Percentiles rank a stretch among this genome's conserved stretches.
Conservation (phyloP, 1,140 invertebrate genomes). For the Hypsibius dujardini region DNA sequence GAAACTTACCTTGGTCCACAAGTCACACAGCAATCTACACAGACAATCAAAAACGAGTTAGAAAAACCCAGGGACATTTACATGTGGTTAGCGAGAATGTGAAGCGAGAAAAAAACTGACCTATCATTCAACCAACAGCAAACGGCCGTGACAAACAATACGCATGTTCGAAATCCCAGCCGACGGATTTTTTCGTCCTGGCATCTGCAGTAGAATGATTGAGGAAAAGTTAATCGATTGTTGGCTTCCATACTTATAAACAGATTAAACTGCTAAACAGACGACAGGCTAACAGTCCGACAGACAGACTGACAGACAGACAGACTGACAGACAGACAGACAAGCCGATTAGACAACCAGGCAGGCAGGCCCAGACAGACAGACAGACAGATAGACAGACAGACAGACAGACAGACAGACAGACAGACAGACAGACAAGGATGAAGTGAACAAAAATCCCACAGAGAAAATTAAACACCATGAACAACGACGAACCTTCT, state of each 20-base stretch:
- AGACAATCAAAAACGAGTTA: neutral
- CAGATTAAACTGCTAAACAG: too few relatives aligned
- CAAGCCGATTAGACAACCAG: too few relatives aligned
- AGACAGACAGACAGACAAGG: too few relatives aligned
- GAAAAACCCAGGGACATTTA: neutral
- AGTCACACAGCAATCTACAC: conserved; percentile 46
- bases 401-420: too few relatives aligned
- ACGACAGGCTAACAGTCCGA: too few relatives aligned
- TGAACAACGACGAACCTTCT: conserved; percentile 36
- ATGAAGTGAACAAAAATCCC: too few relatives aligned
- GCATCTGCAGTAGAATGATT: conserved; percentile 28
- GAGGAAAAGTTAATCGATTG: neutral
- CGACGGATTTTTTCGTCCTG: conserved; percentile 45
- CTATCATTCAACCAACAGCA: conserved; percentile 57
- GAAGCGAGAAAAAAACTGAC: neutral
- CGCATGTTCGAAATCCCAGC: conserved; percentile 45
- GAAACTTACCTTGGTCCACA: conserved; percentile 48
- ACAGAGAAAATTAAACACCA: too few relatives aligned
- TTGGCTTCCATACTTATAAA: neutral
- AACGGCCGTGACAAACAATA: conserved; percentile 48
- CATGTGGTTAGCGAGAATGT: neutral
- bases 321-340: too few relatives aligned
- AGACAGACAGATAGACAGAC: too few relatives aligned
- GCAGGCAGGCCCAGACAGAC: too few relatives aligned
- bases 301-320: too few relatives aligned